phyloP scores from a whole-genome alignment of 2,888 invertebrate species.

The Pegoplata infirma region DNA sequence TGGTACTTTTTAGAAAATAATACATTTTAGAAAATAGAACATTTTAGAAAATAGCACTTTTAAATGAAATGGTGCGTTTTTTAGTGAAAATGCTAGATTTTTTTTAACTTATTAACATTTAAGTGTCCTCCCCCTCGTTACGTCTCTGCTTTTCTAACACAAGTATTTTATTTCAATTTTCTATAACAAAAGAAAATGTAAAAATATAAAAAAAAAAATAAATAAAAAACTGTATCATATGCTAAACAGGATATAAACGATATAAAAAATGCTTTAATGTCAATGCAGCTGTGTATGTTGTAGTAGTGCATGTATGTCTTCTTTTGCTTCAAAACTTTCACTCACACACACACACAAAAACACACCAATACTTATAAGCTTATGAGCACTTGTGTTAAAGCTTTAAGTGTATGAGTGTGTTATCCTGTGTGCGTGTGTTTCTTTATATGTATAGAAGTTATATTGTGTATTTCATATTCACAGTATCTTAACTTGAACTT shows the following conservation, averaged over 20 bases:
- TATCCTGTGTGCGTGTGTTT: not conserved
- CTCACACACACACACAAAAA: not conserved
- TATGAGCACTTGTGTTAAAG: not conserved
- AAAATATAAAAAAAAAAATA: no score
- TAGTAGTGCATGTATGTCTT: conserved; percentile 6
- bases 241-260: conserved; percentile 27
- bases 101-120: no score
- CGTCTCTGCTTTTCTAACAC: not conserved
- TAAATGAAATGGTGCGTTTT: no score
- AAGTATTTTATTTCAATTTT: not conserved
- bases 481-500: conserved; percentile 1
- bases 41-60: no score
- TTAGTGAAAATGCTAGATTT: no score
- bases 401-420: not conserved
- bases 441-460: not conserved
- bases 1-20: no score
- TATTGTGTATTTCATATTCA: not conserved
- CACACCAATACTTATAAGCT: not conserved
- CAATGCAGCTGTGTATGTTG: conserved; percentile 39
- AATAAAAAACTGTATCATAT: not conserved
- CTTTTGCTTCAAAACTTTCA: conserved; percentile 5
- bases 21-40: no score
- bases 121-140: no score
- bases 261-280: conserved; percentile 21
- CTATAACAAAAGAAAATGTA: not conserved